Evolutionary conservation across 2,888 invertebrate species (phyloP).

Genomic region (Tiliacea aurago): DNA sequence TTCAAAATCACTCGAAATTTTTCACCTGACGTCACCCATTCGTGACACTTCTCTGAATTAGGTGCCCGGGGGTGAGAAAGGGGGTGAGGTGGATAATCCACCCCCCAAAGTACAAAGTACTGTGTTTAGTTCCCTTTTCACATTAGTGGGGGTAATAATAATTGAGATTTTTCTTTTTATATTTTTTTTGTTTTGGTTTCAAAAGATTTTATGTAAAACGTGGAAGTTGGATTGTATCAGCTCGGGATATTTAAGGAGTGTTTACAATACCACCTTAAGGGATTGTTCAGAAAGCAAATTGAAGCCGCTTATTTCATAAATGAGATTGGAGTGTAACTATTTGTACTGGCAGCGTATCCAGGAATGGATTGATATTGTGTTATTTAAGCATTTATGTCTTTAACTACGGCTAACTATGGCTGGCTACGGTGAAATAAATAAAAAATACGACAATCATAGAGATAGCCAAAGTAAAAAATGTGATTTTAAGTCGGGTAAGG

Average conservation of each 20-base stretch:
- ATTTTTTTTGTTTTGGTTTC: constrained; percentile 24
- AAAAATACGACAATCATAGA: no score
- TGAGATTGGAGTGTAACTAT: not conserved
- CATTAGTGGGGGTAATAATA: constrained; percentile 19
- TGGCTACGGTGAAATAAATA: no score
- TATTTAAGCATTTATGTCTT: no score
- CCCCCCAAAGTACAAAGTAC: constrained; percentile 25
- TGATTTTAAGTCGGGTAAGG: no score
- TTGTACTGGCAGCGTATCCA: not conserved
- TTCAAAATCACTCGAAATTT: constrained; percentile 35
- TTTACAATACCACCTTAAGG: not conserved
- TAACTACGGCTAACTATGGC: no score
- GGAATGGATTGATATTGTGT: not conserved
- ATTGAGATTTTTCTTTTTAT: constrained; percentile 24
- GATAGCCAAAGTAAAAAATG: no score
- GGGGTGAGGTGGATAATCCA: constrained; percentile 27
- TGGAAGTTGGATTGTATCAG: not conserved
- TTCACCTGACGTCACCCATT: constrained; percentile 51
- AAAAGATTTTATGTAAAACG: not conserved
- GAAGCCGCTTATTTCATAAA: not conserved
- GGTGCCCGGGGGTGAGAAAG: constrained; percentile 37
- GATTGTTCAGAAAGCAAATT: no score
- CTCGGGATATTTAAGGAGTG: not conserved
- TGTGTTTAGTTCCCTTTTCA: constrained; percentile 34
- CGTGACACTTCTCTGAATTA: constrained; percentile 61